phyloP scores from a whole-genome alignment of 2,888 invertebrate species.

The Himalopsyche japonica region DNA sequence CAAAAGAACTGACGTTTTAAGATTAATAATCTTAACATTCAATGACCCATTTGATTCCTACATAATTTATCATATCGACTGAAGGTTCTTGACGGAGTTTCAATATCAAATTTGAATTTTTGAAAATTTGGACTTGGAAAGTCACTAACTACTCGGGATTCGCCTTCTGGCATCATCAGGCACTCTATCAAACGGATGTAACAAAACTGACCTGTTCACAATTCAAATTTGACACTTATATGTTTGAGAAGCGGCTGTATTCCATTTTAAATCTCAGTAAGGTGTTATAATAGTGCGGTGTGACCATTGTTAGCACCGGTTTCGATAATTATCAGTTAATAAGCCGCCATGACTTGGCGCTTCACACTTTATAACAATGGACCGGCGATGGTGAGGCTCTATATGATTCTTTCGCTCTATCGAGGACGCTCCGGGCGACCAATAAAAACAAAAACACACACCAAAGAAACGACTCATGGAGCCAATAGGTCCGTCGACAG shows the following conservation, averaged over 20 bases:
- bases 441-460: neutral
- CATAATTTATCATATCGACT: too few relatives aligned
- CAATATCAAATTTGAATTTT: too few relatives aligned
- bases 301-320: slow-evolving; percentile 5
- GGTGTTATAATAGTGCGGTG: neutral
- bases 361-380: neutral
- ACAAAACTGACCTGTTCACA: too few relatives aligned
- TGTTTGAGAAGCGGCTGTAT: neutral
- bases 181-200: too few relatives aligned
- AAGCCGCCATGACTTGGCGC: slow-evolving; percentile 23
- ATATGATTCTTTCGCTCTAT: neutral
- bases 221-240: too few relatives aligned
- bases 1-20: too few relatives aligned
- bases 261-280: neutral
- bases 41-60: too few relatives aligned
- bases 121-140: too few relatives aligned
- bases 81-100: too few relatives aligned
- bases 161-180: too few relatives aligned
- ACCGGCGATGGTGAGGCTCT: neutral
- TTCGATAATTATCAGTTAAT: slow-evolving; percentile 37
- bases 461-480: neutral
- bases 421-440: neutral
- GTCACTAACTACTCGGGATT: too few relatives aligned
- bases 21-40: too few relatives aligned
- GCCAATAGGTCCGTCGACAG: neutral